These are phyloP conservation scores for Pollimyrus isidori DNA, from an alignment of 2,113 vertebrate species.

Conservation along the genomic window DNA sequence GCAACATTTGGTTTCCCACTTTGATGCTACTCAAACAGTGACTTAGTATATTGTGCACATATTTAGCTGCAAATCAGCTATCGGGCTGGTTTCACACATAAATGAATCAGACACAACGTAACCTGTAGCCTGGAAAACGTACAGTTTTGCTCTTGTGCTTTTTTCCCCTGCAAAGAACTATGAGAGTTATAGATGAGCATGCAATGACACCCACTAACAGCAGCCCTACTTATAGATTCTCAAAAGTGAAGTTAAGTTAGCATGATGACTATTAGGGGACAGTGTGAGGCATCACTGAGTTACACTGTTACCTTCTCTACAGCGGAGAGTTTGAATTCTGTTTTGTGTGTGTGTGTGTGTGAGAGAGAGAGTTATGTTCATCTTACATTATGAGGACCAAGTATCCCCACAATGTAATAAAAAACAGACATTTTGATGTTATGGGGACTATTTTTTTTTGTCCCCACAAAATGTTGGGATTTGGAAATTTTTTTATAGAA, in stretches of 20 bases:
- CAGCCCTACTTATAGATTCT: neutral
- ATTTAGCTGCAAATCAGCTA: neutral
- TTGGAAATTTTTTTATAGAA: neutral
- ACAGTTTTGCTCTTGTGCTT: neutral
- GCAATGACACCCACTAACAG: neutral
- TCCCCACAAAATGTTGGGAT: neutral
- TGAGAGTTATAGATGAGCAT: neutral
- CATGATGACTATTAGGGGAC: neutral
- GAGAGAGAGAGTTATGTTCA: too few relatives aligned
- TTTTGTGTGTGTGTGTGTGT: neutral
- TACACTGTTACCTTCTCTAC: neutral
- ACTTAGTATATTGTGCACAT: neutral
- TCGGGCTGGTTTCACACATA: neutral
- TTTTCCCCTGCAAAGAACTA: neutral
- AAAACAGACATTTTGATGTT: neutral
- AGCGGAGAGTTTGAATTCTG: neutral
- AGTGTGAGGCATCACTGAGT: neutral
- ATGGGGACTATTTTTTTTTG: neutral
- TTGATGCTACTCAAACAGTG: neutral
- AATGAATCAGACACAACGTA: neutral
- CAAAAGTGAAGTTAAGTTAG: neutral
- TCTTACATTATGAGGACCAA: neutral
- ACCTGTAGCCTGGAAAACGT: neutral
- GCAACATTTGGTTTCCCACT: neutral
- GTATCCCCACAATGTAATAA: neutral